Evolutionary conservation across 2,113 vertebrate genomes (phyloP).

Genomic region (Pollimyrus isidori): DNA sequence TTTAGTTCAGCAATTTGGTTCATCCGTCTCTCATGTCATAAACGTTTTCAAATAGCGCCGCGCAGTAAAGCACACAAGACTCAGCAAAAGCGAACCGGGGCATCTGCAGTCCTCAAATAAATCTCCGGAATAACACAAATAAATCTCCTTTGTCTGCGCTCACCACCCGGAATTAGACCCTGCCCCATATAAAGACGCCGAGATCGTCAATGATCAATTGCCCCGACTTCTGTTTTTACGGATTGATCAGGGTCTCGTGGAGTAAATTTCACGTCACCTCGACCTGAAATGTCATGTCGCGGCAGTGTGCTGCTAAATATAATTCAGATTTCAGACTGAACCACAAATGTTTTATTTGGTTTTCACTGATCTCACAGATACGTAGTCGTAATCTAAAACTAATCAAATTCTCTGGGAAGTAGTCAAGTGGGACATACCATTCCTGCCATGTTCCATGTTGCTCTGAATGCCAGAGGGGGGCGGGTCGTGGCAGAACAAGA

Average conservation of each 20-base stretch:
- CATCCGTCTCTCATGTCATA: not conserved
- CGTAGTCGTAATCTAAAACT: not conserved
- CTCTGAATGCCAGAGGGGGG: not conserved
- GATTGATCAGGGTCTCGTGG: not conserved
- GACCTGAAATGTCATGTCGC: not conserved
- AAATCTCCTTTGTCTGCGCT: not conserved
- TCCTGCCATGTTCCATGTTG: not conserved
- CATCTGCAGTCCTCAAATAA: not conserved
- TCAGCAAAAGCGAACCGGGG: not conserved
- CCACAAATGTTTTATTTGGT: not conserved
- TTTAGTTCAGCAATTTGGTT: not conserved
- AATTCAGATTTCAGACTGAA: not conserved
- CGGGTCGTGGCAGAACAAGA: not conserved
- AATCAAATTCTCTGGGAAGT: not conserved
- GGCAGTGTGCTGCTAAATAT: not conserved
- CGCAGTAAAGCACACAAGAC: not conserved
- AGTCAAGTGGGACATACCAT: not conserved
- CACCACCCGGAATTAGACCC: not conserved
- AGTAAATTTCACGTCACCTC: not conserved
- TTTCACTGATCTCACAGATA: not conserved
- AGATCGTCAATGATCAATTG: not conserved
- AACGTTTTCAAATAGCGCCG: not conserved
- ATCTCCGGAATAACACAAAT: not conserved
- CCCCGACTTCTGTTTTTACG: not conserved
- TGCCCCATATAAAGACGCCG: not conserved